phyloP scores from a whole-genome alignment of 2,797 vertebrate species.

The Echiichthys vipera region DNA sequence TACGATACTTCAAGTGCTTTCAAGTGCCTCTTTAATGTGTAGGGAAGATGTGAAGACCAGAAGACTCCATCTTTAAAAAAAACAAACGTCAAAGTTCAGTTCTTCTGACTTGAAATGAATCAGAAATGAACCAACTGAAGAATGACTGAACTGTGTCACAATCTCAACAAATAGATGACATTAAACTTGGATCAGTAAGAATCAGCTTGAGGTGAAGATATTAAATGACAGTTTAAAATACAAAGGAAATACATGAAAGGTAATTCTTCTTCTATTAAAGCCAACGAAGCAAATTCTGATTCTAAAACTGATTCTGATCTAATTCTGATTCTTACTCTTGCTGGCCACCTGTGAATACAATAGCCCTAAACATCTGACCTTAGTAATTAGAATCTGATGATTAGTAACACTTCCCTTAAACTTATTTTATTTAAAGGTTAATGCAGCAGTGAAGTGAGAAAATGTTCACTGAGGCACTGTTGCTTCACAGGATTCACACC shows the following conservation, averaged over 20 bases:
- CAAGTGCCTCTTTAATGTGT: neutral
- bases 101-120: neutral
- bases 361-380: too few species aligned
- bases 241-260: too few species aligned
- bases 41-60: neutral
- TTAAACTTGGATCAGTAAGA: neutral
- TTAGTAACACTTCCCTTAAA: neutral
- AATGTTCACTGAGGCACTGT: neutral
- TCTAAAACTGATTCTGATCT: too few species aligned
- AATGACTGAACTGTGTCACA: neutral
- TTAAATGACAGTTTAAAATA: neutral
- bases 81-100: neutral
- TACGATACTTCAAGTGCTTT: neutral
- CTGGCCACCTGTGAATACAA: too few species aligned
- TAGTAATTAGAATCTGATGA: too few species aligned
- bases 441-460: conserved; percentile 11
- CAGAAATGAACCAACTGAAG: neutral
- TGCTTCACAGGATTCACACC: neutral
- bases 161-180: neutral
- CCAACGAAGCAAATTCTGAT: too few species aligned
- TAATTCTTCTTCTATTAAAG: too few species aligned
- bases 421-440: neutral
- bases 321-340: too few species aligned
- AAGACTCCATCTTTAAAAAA: too few species aligned
- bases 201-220: too few species aligned